Conservation (phyloP, 2,113 vertebrate genomes). For the Ptilonorhynchus violaceus region DNA sequence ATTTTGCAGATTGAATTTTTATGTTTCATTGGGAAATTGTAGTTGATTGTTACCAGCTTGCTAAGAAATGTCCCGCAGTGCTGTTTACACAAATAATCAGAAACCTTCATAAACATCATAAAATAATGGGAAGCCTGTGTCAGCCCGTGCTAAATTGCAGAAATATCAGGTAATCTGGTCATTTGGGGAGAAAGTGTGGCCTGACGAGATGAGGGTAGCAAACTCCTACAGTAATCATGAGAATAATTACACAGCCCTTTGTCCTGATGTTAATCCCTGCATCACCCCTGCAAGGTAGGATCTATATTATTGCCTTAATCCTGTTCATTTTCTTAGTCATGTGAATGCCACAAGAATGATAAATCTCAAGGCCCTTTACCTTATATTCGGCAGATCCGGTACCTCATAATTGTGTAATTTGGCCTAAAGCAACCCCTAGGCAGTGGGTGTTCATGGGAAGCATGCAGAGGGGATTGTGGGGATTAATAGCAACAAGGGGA, state of each 20-base stretch:
- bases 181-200: not conserved
- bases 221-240: not conserved
- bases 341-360: not conserved
- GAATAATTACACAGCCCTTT: conserved; percentile 9
- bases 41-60: not conserved
- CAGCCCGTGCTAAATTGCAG: not conserved
- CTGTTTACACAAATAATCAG: not conserved
- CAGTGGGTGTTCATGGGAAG: not conserved
- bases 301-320: conserved; percentile 40
- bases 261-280: not conserved
- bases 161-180: not conserved
- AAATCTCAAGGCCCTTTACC: conserved; percentile 19
- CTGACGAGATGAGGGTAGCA: not conserved
- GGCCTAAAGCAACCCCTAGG: not conserved
- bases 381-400: not conserved
- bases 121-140: not conserved
- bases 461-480: not conserved
- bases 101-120: not conserved
- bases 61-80: not conserved
- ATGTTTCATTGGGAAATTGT: not conserved
- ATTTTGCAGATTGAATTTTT: not conserved
- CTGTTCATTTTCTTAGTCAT: conserved; percentile 20
- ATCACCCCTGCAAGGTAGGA: conserved; percentile 42
- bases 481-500: conserved; percentile 20
- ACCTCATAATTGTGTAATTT: not conserved